phyloP scores from a whole-genome alignment of 2,888 invertebrate species.

The Drosophila koepferae region DNA sequence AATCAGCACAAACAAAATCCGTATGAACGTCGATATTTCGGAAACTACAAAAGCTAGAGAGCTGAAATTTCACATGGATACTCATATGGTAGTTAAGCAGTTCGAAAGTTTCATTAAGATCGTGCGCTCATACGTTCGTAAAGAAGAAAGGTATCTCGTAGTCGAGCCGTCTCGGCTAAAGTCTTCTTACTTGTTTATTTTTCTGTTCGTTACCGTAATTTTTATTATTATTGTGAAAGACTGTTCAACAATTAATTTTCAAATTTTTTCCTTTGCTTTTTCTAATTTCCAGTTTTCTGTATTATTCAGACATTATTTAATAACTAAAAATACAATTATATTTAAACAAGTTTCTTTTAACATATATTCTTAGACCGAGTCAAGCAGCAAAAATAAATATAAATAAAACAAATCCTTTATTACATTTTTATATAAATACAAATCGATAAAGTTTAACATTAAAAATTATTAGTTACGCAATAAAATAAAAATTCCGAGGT shows the following conservation, averaged over 20 bases:
- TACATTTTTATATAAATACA: neutral
- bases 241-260: constrained; percentile 2
- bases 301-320: neutral
- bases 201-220: neutral
- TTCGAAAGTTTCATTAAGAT: no score
- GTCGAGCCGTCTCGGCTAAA: no score
- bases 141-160: no score
- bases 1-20: no score
- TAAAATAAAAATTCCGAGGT: neutral
- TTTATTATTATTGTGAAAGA: constrained; percentile 14
- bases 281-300: neutral
- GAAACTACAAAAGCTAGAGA: no score
- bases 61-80: no score
- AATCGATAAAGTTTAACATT: neutral
- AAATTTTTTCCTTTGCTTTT: constrained; percentile 14
- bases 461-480: neutral
- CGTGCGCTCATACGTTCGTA: no score
- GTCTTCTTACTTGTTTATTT: neutral
- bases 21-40: no score
- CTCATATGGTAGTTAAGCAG: no score
- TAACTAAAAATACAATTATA: neutral
- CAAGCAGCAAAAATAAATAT: neutral
- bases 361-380: neutral
- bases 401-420: neutral
- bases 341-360: constrained; percentile 3